Evolutionary conservation across 92 coral and sea anemone species (phyloP), one percentile per base, ranked within the genome.

Genomic region (Epizoanthus rinbou): DNA sequence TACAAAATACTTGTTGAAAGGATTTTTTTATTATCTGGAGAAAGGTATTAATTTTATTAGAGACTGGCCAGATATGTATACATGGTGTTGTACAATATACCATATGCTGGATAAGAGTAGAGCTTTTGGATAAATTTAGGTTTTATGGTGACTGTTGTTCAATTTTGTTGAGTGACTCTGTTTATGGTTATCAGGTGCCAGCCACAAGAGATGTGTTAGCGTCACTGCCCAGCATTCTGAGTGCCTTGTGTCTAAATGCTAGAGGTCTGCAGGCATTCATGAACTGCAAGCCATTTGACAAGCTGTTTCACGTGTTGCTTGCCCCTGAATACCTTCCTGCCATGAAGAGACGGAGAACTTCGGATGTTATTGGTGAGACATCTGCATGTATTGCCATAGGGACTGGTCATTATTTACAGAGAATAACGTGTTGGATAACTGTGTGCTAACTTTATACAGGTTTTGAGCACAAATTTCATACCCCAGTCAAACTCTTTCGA

Each of bases 281-380:
- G 98, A 94, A 92, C 35, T 94, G 99, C 69, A 89, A 96, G 88
- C 99, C 99, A 50, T 96, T 96, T 83, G 94, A 94, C 89, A 96
- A 96, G 75, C 92, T 96, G 64, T 96, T 96, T 85, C 88, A 87
- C 62, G 99, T 96, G 22, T 81, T 96, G 87, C 80, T 96, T 22
- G 92, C 99, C 7, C 98, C 97, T 0, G 99, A 92, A 76, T 96
- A 96, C 53, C 93, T 96, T 8, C 99, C 99, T 73, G 99, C 98
- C 21, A 96, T 96, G 98, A 91, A 92, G 72, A 89, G 97, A 31
- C 88, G 98, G 73, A 82, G 98, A 84, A 88, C 97, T 10, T 88
- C 98, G 19, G 98, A 96, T 69, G 90, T 87, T 66, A 70, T 90
- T 62, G 98, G 98, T 95, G 83, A 56, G 33, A 19, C 31, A 50